A percentile compares a stretch with the other conserved stretches of the same genome.
Evolutionary conservation across 2,113 vertebrate genomes (phyloP).

Genomic region (Benitochromis conjunctus): DNA sequence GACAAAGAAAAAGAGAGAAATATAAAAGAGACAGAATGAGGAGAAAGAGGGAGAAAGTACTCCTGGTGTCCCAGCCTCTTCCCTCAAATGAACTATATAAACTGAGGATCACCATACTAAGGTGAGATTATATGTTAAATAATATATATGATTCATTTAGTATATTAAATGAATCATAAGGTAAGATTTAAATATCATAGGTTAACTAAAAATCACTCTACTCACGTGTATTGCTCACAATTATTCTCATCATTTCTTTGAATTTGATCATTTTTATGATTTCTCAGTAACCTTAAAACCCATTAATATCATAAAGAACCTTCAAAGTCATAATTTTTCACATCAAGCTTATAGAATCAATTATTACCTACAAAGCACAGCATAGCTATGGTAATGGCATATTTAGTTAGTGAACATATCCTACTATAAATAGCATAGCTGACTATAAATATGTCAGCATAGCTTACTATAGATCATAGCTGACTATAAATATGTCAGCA

Average conservation of each 20-base stretch:
- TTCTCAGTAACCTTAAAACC: accelerated
- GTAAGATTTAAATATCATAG: too few species aligned
- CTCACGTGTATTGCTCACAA: too few species aligned
- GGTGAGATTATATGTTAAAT: too few species aligned
- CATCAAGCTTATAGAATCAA: accelerated
- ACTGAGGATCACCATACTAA: too few species aligned
- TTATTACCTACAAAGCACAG: background rate
- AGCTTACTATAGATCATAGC: too few species aligned
- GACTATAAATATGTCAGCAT: too few species aligned
- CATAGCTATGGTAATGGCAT: background rate
- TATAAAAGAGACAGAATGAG: background rate
- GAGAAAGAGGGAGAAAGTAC: background rate
- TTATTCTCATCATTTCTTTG: background rate
- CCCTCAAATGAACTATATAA: too few species aligned
- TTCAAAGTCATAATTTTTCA: background rate
- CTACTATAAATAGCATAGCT: accelerated
- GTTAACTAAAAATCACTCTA: too few species aligned
- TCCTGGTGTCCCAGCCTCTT: too few species aligned
- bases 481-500: too few species aligned
- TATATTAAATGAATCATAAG: too few species aligned
- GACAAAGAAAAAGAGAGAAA: background rate
- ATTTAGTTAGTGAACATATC: background rate
- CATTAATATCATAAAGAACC: background rate
- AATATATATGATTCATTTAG: too few species aligned
- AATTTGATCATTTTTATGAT: background rate